Base-by-base conservation (phyloP, 2,888 invertebrate species). In the Bruchidius siliquastri region DNA sequence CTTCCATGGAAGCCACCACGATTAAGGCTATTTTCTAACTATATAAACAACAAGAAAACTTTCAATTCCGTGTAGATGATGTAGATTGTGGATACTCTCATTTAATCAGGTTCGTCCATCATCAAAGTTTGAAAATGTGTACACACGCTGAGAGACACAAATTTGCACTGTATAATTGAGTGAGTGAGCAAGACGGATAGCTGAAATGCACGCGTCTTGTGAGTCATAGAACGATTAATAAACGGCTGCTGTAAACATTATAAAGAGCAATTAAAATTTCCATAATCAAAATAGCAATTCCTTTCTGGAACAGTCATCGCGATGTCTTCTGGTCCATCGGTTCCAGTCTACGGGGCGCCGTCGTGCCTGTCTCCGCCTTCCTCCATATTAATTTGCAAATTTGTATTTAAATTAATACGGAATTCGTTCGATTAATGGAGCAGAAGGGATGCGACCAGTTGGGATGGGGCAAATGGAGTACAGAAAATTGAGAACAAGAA, bases 261-360 rank as follows among this genome's bases (percentile, higher is more conserved):
- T 49, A 49, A 49, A 49, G 49, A 49, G 49, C 80, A 81, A 82
- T 82, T 82, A 81, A 80, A 81, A 81, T 82, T 81, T 82, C 80
- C 80, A 81, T 82, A 82, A 81, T 81, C 78, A 79, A 77, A 22
- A 69, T 30, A 22, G 20, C 22, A 6, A 4, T 21, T n/a, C 22
- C 21, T 26, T 30, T 30, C 20, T 69, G 4, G n/a, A 20, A 20
- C 69, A 69, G 69, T 69, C 69, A 22, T 20, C 4, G 21, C 69
- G 30, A 69, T 69, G 30, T 69, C 22, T 69, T 69, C 21, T 30
- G 69, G 69, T 22, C 69, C 69, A 69, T 21, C 22, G 69, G 30
- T n/a, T 21, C n/a, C 30, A n/a, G 69, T 30, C 26, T 20, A n/a
- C 21, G 69, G n/a, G 30, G 69, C 69, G 30, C 21, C 49, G 8